Conservation (phyloP, 1,140 invertebrate genomes). For the Diachasma alloeum region DNA sequence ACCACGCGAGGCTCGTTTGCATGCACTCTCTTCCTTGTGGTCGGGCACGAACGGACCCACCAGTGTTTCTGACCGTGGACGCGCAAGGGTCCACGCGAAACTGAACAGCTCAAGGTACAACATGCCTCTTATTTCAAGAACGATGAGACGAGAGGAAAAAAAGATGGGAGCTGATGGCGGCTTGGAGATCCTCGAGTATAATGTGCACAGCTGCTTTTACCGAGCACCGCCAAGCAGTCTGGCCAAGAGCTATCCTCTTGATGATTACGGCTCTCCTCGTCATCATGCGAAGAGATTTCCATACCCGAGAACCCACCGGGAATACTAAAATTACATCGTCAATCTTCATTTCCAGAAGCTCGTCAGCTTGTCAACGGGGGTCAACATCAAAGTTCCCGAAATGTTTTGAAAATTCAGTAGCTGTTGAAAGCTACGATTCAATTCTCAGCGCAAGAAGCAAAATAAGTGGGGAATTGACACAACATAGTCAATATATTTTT, state of each 20-base stretch:
- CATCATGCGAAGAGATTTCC: background rate
- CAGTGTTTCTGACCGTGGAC: slow-evolving; percentile 3
- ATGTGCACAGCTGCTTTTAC: slow-evolving; percentile 40
- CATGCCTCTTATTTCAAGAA: background rate
- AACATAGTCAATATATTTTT: no score
- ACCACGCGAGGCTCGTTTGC: slow-evolving; percentile 9
- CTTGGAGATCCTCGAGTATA: slow-evolving; percentile 20
- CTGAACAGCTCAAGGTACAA: background rate
- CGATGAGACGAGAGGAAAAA: background rate
- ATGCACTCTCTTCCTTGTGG: slow-evolving; percentile 10
- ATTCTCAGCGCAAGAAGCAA: no score
- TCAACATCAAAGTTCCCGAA: no score
- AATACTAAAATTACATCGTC: no score
- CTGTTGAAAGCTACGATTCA: no score
- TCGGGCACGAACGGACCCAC: background rate
- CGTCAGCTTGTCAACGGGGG: no score
- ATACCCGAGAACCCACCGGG: background rate
- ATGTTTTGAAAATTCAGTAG: no score
- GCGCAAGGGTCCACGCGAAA: background rate
- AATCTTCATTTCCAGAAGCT: no score
- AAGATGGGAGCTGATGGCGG: background rate
- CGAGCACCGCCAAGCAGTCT: slow-evolving; percentile 54
- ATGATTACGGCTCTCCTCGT: background rate
- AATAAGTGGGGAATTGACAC: no score
- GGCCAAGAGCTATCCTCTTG: slow-evolving; percentile 14